Evolutionary conservation across 2,888 invertebrate genomes (phyloP), one percentile per base, ranked within the genome.

Genomic region (Timandra comae): DNA sequence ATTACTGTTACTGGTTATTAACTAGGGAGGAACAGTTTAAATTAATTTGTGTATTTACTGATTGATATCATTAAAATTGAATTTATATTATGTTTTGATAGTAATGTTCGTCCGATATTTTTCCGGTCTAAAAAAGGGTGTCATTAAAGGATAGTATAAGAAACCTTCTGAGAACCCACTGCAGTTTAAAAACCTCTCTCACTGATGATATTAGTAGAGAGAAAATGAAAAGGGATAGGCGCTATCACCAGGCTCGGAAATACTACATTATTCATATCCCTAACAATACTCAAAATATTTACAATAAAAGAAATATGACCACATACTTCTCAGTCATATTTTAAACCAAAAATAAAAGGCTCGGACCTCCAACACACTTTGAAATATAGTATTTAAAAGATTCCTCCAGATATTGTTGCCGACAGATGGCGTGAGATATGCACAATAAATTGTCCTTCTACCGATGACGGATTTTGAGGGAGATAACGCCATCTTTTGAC

Each of bases 401-500:
- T 41, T 31, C 24, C 28, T 24, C 23, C 26, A 46, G 63, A 66
- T 74, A 68, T 55, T 24, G 56, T 54, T 56, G 52, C 53, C 62
- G 53, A 39, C 43, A 74, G 79, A 80, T 81, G 57, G 57, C 47
- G 60, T 70, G 69, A 74, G 78, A 79, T 81, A 78, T 69, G 63
- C 41, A 44, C 73, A 68, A 79, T 78, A 74, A 73, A 79, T 80
- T 59, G 76, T 62, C 58, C 49, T 48, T 43, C 61, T 41, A 48
- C 64, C 69, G 80, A 81, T 84, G 81, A 82, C 79, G 82, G 81
- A 82, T 81, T 65, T 68, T 61, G 53, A 49, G 56, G 49, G 59
- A 47, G 82, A 84, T 84, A 80, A 65, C 69, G 73, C 72, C 77
- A 73, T 57, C 56, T 67, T 81, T 80, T 84, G 84, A 85, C 80